Evolutionary conservation across 2,113 vertebrate species (phyloP).

Genomic region (Oryzias curvinotus): DNA sequence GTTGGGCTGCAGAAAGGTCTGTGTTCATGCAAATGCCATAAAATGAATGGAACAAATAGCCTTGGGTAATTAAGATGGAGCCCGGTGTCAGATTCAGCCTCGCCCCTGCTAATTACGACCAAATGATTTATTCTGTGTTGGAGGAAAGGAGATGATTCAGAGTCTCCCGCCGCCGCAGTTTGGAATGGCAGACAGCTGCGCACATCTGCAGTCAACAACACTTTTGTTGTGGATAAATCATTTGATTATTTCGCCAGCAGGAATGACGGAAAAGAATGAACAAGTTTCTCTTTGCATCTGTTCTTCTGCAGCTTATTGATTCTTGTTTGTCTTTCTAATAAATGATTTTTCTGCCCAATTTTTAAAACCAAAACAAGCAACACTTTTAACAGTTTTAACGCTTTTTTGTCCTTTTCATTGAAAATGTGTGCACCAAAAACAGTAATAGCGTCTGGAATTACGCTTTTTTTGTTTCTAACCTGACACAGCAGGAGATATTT

Average conservation of each 20-base stretch:
- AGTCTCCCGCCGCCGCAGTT: conserved; percentile 65
- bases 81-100: conserved; percentile 94
- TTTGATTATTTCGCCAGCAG: background rate
- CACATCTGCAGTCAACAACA: background rate
- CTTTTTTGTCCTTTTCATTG: too few species aligned
- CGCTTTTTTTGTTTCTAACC: too few species aligned
- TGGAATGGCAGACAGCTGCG: conserved; percentile 21
- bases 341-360: too few species aligned
- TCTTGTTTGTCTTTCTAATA: too few species aligned
- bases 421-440: too few species aligned
- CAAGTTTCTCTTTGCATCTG: too few species aligned
- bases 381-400: too few species aligned
- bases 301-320: too few species aligned
- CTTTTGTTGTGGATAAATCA: conserved; percentile 1
- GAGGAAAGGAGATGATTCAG: conserved; percentile 89
- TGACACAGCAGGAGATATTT: too few species aligned
- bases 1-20: conserved; percentile 50
- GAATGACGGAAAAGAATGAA: background rate
- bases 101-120: conserved; percentile 93
- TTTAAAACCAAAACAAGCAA: too few species aligned
- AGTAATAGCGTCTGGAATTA: too few species aligned
- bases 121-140: conserved; percentile 96
- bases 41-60: conserved; percentile 97
- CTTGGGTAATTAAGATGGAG: conserved; percentile 97
- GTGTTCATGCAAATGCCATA: conserved; percentile 91